Percentiles rank a stretch among this genome's conserved stretches.
Conservation (phyloP, 2,113 vertebrate species). For the Catharus fuscescens region DNA sequence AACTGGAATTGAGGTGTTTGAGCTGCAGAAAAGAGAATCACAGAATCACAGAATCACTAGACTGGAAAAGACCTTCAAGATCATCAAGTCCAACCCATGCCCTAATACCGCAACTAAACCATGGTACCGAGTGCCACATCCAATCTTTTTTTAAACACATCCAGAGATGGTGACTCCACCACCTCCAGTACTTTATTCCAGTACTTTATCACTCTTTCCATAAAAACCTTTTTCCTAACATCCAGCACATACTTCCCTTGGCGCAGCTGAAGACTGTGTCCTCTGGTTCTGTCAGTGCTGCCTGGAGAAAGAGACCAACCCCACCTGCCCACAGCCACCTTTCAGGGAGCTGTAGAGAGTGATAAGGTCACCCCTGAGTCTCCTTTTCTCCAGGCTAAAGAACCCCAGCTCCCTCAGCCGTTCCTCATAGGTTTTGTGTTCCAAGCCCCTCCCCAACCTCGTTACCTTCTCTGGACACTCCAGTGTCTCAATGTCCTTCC, state of each 20-base stretch:
- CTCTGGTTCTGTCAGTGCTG: background rate
- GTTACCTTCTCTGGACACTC: background rate
- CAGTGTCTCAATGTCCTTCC: background rate
- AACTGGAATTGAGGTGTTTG: background rate
- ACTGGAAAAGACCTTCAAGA: background rate
- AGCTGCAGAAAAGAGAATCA: background rate
- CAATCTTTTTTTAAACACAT: background rate
- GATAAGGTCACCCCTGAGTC: background rate
- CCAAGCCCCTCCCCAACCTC: background rate
- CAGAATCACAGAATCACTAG: background rate
- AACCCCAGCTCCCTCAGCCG: accelerated
- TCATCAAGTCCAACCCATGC: accelerated
- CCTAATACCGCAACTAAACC: background rate
- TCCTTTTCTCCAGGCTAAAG: background rate
- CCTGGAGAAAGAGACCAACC: background rate
- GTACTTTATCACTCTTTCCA: background rate
- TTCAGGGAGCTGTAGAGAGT: background rate
- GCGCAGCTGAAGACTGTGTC: background rate
- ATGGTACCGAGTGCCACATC: background rate
- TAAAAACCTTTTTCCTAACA: background rate
- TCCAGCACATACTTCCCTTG: background rate
- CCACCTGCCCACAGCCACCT: background rate
- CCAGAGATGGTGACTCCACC: background rate
- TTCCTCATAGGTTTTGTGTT: background rate
- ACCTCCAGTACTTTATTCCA: background rate